A percentile compares a stretch with the other conserved stretches of the same genome.
Conservation (phyloP, 2,113 vertebrate genomes). For the Spermophilus dauricus region DNA sequence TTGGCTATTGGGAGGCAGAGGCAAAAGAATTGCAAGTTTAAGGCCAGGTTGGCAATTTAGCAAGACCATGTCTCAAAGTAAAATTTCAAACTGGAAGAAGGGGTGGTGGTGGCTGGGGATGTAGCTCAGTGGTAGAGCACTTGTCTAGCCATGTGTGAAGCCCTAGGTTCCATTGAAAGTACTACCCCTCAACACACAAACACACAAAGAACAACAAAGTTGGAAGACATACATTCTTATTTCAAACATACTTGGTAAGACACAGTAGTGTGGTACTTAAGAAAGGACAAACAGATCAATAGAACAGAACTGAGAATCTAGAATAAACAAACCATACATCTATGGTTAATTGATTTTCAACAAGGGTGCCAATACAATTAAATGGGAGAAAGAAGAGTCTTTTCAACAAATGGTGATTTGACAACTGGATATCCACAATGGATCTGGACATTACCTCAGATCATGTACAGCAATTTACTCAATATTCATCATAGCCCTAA, state of each 20-base stretch:
- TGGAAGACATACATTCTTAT: neutral
- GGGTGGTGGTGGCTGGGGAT: no score
- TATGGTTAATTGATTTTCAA: neutral
- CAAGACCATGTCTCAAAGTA: neutral
- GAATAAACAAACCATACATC: neutral
- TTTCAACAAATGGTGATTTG: neutral
- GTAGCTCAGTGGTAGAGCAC: no score
- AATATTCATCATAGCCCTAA: neutral
- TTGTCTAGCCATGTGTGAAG: no score
- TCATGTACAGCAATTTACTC: neutral
- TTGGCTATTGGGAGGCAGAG: neutral
- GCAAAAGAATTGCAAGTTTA: neutral
- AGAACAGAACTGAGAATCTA: neutral
- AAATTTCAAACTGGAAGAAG: neutral
- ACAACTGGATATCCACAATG: neutral
- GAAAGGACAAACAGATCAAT: neutral
- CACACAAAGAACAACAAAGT: neutral
- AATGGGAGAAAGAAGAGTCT: neutral
- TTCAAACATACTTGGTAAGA: conserved; percentile 25
- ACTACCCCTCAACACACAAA: no score
- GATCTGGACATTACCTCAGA: neutral
- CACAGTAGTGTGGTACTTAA: neutral
- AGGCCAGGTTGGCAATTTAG: neutral
- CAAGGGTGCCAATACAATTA: neutral
- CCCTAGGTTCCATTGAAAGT: no score